A percentile compares a stretch with the other conserved stretches of the same genome.
Evolutionary conservation across 64 coral and sea anemone genomes (phyloP).

Genomic region (Montipora sp.): DNA sequence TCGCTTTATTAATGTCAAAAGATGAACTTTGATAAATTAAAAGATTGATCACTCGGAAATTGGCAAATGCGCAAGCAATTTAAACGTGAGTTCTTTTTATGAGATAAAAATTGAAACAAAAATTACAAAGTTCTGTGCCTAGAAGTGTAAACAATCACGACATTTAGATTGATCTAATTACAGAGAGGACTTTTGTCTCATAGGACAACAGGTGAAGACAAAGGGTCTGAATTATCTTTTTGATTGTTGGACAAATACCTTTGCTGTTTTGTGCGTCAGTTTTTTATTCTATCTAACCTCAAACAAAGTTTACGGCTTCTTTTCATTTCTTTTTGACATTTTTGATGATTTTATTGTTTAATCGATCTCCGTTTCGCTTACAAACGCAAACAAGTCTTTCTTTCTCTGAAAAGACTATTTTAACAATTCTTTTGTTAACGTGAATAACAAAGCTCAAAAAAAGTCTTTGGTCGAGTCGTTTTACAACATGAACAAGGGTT

Average conservation of each 20-base stretch:
- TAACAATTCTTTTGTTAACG: background rate
- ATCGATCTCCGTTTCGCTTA: background rate
- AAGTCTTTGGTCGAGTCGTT: background rate
- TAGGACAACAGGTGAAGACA: background rate
- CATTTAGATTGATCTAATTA: background rate
- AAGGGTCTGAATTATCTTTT: background rate
- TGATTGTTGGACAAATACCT: background rate
- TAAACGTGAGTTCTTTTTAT: background rate
- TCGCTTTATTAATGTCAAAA: background rate
- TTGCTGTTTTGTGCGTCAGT: background rate
- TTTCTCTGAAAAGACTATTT: background rate
- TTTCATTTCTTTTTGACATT: background rate
- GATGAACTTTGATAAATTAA: background rate
- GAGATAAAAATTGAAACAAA: background rate
- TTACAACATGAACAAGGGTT: background rate
- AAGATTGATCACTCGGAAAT: background rate
- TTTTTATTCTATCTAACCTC: background rate
- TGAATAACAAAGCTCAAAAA: background rate
- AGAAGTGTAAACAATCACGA: background rate
- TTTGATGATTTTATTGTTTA: background rate
- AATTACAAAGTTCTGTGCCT: background rate
- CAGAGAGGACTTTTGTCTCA: background rate
- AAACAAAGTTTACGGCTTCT: background rate
- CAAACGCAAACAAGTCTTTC: conserved; percentile 1
- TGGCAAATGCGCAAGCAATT: too few species aligned